Evolutionary conservation across 2,888 invertebrate genomes (phyloP), one percentile per base, ranked within the genome.

Genomic region (Parnassius apollo): DNA sequence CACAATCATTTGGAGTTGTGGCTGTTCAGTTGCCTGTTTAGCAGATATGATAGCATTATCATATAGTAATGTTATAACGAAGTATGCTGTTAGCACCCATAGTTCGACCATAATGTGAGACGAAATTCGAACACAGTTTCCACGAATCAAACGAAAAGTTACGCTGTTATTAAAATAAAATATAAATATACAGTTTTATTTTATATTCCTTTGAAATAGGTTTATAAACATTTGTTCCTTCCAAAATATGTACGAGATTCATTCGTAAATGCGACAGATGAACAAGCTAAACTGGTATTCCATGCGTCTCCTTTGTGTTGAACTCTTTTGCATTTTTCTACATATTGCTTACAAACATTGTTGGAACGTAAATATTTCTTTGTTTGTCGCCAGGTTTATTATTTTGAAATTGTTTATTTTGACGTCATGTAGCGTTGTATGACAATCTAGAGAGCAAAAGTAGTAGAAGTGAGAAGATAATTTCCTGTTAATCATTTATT

Each of bases 281-380:
- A 73, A 65, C 68, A 72, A 74, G 69, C 70, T 71, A 65, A 74
- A 72, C 65, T 64, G 73, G 73, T 78, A 85, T 84, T 78, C 80
- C 76, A 65, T 71, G 70, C 69, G 70, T 69, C 65, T 69, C 71
- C 66, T 71, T 70, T 71, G 72, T 71, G 65, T 69, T 67, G 68
- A 66, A 74, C 73, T 77, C 75, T 80, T 82, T 83, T 82, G 80
- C 81, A 85, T 86, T 81, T 83, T 84, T 83, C 71, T 71, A 71
- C 73, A 75, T 78, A 78, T 84, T 80, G 84, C 82, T 86, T 85
- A 83, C 81, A 86, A 87, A 86, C 83, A 86, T 78, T 68, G 69
- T 68, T 69, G 71, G 70, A 74, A 76, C 72, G 76, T 75, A 78
- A 80, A 81, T 78, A 82, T 77, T 76, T 73, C 73, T 71, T 73